A percentile compares a stretch with the other conserved stretches of the same genome.
These are phyloP conservation scores for Probosciger aterrimus DNA, from an alignment of 2,113 vertebrate species.

Conservation along the genomic window DNA sequence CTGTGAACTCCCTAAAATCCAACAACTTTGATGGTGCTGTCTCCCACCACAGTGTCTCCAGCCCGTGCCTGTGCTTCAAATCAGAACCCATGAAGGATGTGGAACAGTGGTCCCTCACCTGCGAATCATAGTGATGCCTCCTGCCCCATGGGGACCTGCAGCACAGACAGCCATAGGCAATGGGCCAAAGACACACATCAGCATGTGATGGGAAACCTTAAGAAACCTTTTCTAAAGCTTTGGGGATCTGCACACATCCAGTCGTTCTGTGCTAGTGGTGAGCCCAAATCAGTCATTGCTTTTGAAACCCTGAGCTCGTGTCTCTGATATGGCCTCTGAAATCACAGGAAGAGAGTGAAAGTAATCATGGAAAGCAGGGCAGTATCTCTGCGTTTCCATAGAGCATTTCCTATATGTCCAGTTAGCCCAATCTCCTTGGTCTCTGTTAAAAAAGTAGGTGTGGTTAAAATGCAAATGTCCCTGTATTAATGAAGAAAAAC, in stretches of 20 bases:
- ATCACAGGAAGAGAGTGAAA: fast-evolving
- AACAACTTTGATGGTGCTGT: background rate
- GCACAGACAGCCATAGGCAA: fast-evolving
- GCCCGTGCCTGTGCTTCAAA: background rate
- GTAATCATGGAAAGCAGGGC: background rate
- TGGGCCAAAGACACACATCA: background rate
- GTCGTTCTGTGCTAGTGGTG: background rate
- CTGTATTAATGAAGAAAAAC: background rate
- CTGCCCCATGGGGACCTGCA: background rate
- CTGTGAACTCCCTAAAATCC: background rate
- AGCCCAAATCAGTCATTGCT: background rate
- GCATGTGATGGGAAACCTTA: background rate
- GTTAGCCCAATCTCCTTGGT: background rate
- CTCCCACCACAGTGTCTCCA: background rate
- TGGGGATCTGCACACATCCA: background rate
- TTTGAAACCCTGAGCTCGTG: background rate
- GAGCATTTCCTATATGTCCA: background rate
- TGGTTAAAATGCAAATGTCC: background rate
- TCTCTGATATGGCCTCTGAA: background rate
- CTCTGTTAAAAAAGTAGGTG: background rate
- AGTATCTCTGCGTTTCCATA: background rate
- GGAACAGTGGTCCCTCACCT: background rate
- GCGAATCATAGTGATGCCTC: fast-evolving
- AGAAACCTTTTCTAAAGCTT: background rate
- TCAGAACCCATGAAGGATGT: background rate